Percentiles rank a stretch among this genome's conserved stretches.
Conservation (phyloP, 2,113 vertebrate species). For the Neodon shergylaensis region DNA sequence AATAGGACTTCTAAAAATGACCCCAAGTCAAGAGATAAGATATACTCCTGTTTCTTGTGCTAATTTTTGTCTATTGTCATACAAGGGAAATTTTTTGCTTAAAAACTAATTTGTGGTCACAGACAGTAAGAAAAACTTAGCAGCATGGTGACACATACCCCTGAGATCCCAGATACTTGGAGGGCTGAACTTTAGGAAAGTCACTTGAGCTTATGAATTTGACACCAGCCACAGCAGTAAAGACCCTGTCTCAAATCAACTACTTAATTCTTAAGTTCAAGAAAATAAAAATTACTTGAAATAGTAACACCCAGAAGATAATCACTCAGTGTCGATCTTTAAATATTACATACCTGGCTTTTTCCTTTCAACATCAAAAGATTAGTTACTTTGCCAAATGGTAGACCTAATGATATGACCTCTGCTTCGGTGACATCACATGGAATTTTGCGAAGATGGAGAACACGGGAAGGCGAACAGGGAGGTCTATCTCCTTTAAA, state of each 20-base stretch:
- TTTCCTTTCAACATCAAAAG: constrained; percentile 91
- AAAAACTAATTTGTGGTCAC: neutral
- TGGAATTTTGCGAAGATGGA: constrained; percentile 91
- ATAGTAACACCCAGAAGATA: constrained; percentile 49
- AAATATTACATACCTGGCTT: constrained; percentile 87
- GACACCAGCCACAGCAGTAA: neutral
- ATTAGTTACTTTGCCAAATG: constrained; percentile 93
- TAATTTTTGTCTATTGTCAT: constrained; percentile 33
- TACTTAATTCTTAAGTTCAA: constrained; percentile 27
- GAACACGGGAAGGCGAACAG: constrained; percentile 88
- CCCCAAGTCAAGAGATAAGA: constrained; percentile 17
- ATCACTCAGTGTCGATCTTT: constrained; percentile 33
- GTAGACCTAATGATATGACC: constrained; percentile 89
- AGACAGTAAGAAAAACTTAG: neutral
- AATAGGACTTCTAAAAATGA: constrained; percentile 22
- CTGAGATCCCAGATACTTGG: neutral
- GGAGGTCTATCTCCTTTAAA: constrained; percentile 83
- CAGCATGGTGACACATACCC: neutral
- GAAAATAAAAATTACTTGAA: constrained; percentile 61
- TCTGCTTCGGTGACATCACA: constrained; percentile 88
- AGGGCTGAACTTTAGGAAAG: neutral
- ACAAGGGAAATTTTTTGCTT: neutral
- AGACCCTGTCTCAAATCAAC: neutral
- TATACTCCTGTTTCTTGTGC: neutral
- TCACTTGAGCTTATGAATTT: neutral